Conservation (phyloP, 2,888 invertebrate species). For the Phalangium opilio region DNA sequence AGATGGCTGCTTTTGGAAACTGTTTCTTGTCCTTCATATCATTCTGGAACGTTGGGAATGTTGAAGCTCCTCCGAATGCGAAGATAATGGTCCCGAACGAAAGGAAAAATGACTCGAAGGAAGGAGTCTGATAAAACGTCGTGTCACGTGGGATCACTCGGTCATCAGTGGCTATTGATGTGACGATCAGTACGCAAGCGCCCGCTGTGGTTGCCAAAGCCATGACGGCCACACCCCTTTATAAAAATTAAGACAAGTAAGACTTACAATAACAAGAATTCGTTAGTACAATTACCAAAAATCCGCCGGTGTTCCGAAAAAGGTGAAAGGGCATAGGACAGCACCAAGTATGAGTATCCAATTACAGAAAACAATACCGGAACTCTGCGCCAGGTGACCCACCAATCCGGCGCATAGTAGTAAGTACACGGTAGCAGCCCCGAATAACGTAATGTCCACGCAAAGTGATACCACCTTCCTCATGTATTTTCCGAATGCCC, state of each 20-base stretch:
- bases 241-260: background rate
- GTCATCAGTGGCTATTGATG: constrained; percentile 42
- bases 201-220: constrained; percentile 45
- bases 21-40: constrained; percentile 68
- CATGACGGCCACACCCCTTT: constrained; percentile 46
- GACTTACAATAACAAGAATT: background rate
- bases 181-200: constrained; percentile 46
- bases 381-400: constrained; percentile 43
- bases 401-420: constrained; percentile 53
- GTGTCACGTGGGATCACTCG: background rate
- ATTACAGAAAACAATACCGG: constrained; percentile 53
- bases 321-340: constrained; percentile 61
- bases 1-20: constrained; percentile 52
- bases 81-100: constrained; percentile 54
- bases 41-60: constrained; percentile 73
- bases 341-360: constrained; percentile 63
- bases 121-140: constrained; percentile 29
- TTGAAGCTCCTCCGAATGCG: constrained; percentile 54
- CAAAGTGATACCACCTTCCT: constrained; percentile 13
- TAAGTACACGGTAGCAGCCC: constrained; percentile 48
- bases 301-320: constrained; percentile 79
- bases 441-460: constrained; percentile 34
- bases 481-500: constrained; percentile 46
- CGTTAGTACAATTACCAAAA: constrained; percentile 51
- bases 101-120: constrained; percentile 47